Evolutionary conservation across 92 coral and sea anemone genomes (phyloP), one percentile per base, ranked within the genome.

Genomic region (Umimayanthus chanpuru): DNA sequence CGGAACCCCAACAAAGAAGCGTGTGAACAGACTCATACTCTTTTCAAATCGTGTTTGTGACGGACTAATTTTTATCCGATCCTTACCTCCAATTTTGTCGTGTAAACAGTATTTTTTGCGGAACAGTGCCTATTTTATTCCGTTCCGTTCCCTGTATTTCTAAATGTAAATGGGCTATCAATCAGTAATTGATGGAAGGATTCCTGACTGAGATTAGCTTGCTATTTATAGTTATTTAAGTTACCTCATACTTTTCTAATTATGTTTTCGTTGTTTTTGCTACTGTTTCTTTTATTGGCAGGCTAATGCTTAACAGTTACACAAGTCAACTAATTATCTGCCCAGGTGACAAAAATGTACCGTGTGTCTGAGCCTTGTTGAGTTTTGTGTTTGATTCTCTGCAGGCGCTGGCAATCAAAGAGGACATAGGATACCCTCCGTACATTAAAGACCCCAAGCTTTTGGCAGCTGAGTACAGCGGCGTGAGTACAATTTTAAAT

Each of bases 351-450:
- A 47, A 9, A 47, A 47, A 47, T 47, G 50, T 47, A 5, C 65
- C 23, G 0, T 20, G 23, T 16, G 4, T 56, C 65, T 14, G 15
- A 56, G 10, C 14, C 26, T 21, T 61, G 26, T 20, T 61, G 68
- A 61, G 15, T 61, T 12, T 21, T 61, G 8, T 61, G 8, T 25
- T 61, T 61, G 25, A 61, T 61, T 38, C 4, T 53, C 4, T 77
- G 7, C 38, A 88, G 91, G 87, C 79, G 21, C 9, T 20, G n/a
- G 71, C 76, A 23, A 81, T 88, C 20, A 88, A 73, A 30, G 80
- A 81, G 68, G 73, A 38, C 43, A 81, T 88, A 30, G 91, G 91
- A 8, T 88, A 88, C 44, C 91, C 88, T 4, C 61, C 87, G 7
- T 88, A 53, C 56, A 81, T 88, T 50, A 88, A 88, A 32, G 81